A percentile compares a stretch with the other conserved stretches of the same genome.
Conservation (phyloP, 2,113 vertebrate species). For the Thomomys bottae region DNA sequence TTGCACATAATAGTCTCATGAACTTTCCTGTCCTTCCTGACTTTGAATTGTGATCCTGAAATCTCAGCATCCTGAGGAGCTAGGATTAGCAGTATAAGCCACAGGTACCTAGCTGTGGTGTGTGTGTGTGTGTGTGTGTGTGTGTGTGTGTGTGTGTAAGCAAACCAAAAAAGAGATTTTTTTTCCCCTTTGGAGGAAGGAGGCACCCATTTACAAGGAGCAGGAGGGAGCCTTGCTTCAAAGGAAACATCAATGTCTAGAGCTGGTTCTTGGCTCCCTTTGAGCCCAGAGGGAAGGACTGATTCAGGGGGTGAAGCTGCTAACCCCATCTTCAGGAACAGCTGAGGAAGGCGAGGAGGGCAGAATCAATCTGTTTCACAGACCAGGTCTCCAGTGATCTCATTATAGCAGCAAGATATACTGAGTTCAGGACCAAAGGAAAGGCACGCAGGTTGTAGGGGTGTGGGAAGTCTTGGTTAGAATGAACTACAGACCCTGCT, state of each 20-base stretch:
- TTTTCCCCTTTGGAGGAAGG: neutral
- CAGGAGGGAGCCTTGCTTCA: neutral
- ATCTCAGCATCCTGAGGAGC: too few species aligned
- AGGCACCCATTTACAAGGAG: neutral
- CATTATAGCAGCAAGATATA: slow-evolving; percentile 31
- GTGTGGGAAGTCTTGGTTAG: neutral
- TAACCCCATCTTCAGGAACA: neutral
- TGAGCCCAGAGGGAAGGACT: neutral
- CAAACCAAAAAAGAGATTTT: neutral
- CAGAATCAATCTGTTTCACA: slow-evolving; percentile 48
- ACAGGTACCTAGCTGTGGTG: too few species aligned
- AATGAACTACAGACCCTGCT: neutral
- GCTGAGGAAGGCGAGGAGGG: neutral
- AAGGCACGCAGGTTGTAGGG: neutral
- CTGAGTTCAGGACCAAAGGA: neutral
- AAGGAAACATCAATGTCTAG: neutral
- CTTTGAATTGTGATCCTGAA: too few species aligned
- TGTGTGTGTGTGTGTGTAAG: too few species aligned
- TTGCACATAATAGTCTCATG: too few species aligned
- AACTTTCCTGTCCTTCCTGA: too few species aligned
- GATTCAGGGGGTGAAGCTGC: neutral
- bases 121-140: too few species aligned
- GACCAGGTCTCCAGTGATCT: slow-evolving; percentile 52
- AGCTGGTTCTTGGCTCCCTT: neutral
- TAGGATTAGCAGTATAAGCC: too few species aligned